Conservation (phyloP, 2,888 invertebrate species). For the Zaprionus lineosus region DNA sequence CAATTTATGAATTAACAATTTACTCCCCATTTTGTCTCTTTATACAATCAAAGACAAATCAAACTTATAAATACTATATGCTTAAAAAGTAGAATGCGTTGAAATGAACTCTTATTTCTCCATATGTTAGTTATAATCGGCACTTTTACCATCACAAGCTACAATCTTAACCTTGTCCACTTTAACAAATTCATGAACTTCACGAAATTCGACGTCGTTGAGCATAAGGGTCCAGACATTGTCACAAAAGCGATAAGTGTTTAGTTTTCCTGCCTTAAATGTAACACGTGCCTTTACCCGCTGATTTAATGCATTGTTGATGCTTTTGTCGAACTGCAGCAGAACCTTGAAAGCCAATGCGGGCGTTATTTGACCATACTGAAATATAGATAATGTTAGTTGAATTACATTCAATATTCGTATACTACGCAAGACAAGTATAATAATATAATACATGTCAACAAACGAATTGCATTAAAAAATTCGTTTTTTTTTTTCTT, state of each 20-base stretch:
- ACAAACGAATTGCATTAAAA: too few relatives aligned
- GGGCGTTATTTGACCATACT: slow-evolving; percentile 98
- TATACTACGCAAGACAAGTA: too few relatives aligned
- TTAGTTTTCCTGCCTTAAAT: slow-evolving; percentile 94
- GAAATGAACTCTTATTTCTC: slow-evolving; percentile 2
- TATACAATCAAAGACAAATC: slow-evolving; percentile 15
- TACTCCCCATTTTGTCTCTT: slow-evolving; percentile 10
- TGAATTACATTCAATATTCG: too few relatives aligned
- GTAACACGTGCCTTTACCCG: slow-evolving; percentile 95
- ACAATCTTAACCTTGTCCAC: slow-evolving; percentile 98
- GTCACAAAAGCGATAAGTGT: slow-evolving; percentile 98
- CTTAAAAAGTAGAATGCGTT: slow-evolving; percentile 47
- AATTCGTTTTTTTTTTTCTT: too few relatives aligned
- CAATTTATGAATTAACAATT: slow-evolving; percentile 47
- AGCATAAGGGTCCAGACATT: slow-evolving; percentile 99
- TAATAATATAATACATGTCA: too few relatives aligned
- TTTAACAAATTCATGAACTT: slow-evolving; percentile 95
- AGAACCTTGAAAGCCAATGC: slow-evolving; percentile 96
- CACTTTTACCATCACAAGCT: slow-evolving; percentile 98
- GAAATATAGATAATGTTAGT: too few relatives aligned
- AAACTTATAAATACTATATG: slow-evolving; percentile 46
- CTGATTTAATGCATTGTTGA: slow-evolving; percentile 95
- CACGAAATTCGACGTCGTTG: slow-evolving; percentile 98
- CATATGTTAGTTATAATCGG: slow-evolving; percentile 73
- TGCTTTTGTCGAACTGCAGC: slow-evolving; percentile 97